These are phyloP conservation scores for Tolypeutes matacus DNA, from an alignment of 2,797 vertebrate genomes.

Conservation along the genomic window DNA sequence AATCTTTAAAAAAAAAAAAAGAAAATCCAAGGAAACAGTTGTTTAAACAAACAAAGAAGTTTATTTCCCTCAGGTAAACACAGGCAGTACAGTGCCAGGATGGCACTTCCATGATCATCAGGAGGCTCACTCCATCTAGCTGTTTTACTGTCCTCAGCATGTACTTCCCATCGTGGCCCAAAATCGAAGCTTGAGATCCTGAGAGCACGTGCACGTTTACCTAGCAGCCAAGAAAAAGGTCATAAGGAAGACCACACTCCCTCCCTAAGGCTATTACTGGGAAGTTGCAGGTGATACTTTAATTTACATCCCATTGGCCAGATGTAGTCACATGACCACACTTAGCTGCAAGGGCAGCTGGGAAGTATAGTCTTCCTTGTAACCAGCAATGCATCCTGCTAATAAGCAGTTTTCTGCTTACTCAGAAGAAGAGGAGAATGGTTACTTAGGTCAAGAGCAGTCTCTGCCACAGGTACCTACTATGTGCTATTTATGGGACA, in stretches of 20 bases:
- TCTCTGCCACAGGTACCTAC: neutral
- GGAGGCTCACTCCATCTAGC: neutral
- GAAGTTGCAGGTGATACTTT: neutral
- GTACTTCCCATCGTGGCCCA: neutral
- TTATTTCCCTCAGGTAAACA: neutral
- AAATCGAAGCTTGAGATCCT: neutral
- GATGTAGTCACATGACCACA: neutral
- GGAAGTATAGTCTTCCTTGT: conserved; percentile 2
- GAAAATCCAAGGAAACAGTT: neutral
- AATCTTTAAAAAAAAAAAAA: no score
- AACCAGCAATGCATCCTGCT: neutral
- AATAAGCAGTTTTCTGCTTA: neutral
- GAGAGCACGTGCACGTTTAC: neutral
- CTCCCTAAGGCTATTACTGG: neutral
- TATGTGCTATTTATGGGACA: neutral
- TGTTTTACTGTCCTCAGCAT: no score
- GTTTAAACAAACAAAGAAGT: neutral
- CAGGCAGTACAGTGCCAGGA: rapidly evolving
- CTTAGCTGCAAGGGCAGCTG: neutral
- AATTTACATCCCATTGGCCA: neutral
- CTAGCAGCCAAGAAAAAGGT: neutral
- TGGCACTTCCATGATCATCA: neutral
- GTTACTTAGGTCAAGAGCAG: neutral
- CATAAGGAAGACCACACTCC: neutral
- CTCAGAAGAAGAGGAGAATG: neutral